These are phyloP conservation scores for Bombus confusus DNA, from an alignment of 1,140 invertebrate genomes.

Conservation along the genomic window DNA sequence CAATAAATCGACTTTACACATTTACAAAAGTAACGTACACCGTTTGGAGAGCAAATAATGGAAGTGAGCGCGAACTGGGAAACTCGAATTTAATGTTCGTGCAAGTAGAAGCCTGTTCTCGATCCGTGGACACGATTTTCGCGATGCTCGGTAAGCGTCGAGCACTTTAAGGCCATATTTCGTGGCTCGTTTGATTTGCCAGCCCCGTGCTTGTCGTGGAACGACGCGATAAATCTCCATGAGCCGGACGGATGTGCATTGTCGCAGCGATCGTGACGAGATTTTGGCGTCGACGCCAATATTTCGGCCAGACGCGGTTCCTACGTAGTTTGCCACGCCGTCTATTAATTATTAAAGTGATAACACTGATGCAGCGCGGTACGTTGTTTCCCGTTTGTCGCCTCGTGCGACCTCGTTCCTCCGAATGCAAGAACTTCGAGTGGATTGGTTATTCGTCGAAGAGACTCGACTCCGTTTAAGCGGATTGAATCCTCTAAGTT, in stretches of 20 bases:
- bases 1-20: too few species aligned
- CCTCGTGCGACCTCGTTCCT: not conserved
- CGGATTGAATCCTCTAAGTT: not conserved
- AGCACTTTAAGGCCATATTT: constrained; percentile 23
- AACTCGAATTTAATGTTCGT: not conserved
- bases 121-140: not conserved
- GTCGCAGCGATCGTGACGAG: constrained; percentile 47
- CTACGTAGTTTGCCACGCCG: constrained; percentile 23
- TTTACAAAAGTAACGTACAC: too few species aligned
- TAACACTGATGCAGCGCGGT: not conserved
- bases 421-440: not conserved
- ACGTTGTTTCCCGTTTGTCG: not conserved
- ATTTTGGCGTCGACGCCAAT: constrained; percentile 46
- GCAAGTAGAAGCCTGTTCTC: not conserved
- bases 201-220: constrained; percentile 17
- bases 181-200: constrained; percentile 38
- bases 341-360: constrained; percentile 47
- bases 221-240: constrained; percentile 44
- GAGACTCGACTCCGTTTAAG: not conserved
- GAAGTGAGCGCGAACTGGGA: too few species aligned
- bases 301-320: constrained; percentile 19
- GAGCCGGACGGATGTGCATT: constrained; percentile 44
- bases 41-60: too few species aligned
- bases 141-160: not conserved
- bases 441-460: not conserved